A percentile compares a stretch with the other conserved stretches of the same genome.
These are phyloP conservation scores for Buphagus erythrorhynchus DNA, from an alignment of 2,797 vertebrate genomes.

Conservation along the genomic window DNA sequence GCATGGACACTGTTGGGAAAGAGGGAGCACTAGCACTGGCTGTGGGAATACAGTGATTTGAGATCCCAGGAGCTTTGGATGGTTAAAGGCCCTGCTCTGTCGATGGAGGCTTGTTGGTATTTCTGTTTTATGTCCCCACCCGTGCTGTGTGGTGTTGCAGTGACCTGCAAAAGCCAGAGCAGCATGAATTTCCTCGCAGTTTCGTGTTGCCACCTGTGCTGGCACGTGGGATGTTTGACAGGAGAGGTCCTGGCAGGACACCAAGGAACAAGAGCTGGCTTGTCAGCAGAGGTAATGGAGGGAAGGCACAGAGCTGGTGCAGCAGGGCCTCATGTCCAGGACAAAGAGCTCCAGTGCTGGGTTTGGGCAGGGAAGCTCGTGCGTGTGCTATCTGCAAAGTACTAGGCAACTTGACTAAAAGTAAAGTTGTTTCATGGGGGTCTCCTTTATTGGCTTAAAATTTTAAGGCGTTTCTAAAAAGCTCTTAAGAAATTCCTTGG, in stretches of 20 bases:
- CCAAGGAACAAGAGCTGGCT: slow-evolving; percentile 13
- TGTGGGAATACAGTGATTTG: background rate
- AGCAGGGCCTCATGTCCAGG: accelerated
- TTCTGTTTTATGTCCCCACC: background rate
- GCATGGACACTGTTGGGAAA: background rate
- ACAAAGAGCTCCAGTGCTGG: background rate
- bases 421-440: background rate
- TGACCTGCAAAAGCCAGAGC: background rate
- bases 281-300: background rate
- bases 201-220: background rate
- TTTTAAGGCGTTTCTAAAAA: background rate
- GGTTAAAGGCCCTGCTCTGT: background rate
- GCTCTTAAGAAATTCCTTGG: background rate
- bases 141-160: background rate
- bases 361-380: background rate
- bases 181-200: accelerated
- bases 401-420: background rate
- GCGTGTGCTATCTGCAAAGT: background rate
- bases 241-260: slow-evolving; percentile 8
- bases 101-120: background rate
- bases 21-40: background rate
- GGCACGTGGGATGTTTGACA: background rate
- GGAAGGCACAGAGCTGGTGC: background rate
- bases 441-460: slow-evolving; percentile 20
- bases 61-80: background rate